Base-by-base conservation (phyloP, 37 sponge, comb jelly and placozoan genomes). In the Theonella swinhoei region DNA sequence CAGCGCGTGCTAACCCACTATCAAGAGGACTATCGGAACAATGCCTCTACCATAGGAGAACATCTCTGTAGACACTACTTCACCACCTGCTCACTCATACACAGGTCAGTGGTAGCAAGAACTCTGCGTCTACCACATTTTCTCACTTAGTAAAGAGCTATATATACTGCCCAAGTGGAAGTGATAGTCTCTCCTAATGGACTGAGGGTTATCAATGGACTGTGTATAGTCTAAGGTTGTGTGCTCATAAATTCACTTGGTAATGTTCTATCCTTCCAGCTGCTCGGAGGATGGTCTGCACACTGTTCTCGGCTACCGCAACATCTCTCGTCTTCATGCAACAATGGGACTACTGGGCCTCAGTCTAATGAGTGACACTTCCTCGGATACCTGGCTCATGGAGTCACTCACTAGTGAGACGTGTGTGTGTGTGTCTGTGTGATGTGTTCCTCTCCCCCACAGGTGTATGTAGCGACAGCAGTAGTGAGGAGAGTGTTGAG, bases 251-350 rank as follows among this genome's bases (percentile, higher is more conserved):
- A n/a, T n/a, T n/a, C n/a, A n/a, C n/a, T n/a, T n/a, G n/a, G n/a
- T n/a, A n/a, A n/a, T n/a, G n/a, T n/a, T n/a, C n/a, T n/a, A n/a
- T n/a, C 42, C 0, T 11, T 17, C 17, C 68, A 88, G 89, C 62
- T 83, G 73, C 30, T 30, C 39, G 62, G 89, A 82, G 33, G 72
- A 82, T 28, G 89, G 89, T 61, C 70, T 88, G 11, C 70, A 69
- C 9, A 40, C 70, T 14, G 59, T 83, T 0, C 84, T 88, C 20
- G 30, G 68, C 9, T 83, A 88, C 24, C 83, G 89, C 32, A 70
- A 83, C 70, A 64, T 74, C 58, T 36, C 84, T 19, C 62, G 89
- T 29, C 79, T 88, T 30, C 66, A 88, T 42, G 77, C 78, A 34
- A 88, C 84, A 20, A 14, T 19, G 28, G 33, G 68, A 30, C 66